Percentiles rank a stretch among this genome's conserved stretches.
Evolutionary conservation across 2,888 invertebrate species (phyloP).

Genomic region (Lymantria dispar): DNA sequence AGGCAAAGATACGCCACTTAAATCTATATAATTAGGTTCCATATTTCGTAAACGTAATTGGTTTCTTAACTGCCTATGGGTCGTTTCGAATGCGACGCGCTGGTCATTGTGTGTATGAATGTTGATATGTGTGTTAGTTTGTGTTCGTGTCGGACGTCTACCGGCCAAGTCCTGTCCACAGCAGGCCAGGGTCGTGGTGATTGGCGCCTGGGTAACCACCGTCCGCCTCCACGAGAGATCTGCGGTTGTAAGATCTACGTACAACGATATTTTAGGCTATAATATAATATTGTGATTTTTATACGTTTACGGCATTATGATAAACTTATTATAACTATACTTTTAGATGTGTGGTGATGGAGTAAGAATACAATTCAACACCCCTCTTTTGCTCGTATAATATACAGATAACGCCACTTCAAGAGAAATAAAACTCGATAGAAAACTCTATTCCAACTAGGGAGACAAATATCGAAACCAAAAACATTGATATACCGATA

Average conservation of each 20-base stretch:
- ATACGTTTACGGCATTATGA: not conserved
- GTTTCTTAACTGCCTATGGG: conserved; percentile 11
- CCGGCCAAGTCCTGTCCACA: conserved; percentile 85
- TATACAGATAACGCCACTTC: no score
- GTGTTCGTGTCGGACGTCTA: conserved; percentile 40
- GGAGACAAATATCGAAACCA: no score
- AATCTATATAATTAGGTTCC: conserved; percentile 23
- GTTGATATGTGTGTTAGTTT: conserved; percentile 10
- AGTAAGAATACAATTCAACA: no score
- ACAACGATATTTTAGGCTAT: conserved; percentile 61
- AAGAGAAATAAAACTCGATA: no score
- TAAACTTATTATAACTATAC: not conserved
- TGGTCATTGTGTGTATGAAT: conserved; percentile 4
- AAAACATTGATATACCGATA: no score
- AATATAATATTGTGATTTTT: conserved; percentile 9
- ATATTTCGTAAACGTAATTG: conserved; percentile 14
- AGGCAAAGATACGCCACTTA: conserved; percentile 26
- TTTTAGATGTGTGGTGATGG: no score
- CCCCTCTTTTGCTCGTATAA: no score
- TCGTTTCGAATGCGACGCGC: conserved; percentile 6
- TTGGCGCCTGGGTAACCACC: conserved; percentile 83
- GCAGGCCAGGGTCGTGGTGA: conserved; percentile 84
- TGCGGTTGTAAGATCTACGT: conserved; percentile 82
- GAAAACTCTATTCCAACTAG: no score
- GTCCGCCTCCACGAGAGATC: conserved; percentile 83